phyloP scores from a whole-genome alignment of 2,113 vertebrate genomes.

The Microtus montanus region DNA sequence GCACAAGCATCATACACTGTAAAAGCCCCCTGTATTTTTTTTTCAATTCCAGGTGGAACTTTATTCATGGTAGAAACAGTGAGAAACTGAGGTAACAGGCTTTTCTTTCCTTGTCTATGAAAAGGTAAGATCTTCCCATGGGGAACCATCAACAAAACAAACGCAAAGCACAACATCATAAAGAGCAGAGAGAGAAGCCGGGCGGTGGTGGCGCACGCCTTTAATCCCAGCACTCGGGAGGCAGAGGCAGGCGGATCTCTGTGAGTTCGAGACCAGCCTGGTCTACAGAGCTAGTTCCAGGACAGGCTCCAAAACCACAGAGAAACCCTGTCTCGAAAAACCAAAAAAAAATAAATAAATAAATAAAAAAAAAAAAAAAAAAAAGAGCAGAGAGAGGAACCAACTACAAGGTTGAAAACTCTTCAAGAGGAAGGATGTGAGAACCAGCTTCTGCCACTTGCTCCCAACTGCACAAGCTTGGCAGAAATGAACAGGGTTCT shows the following conservation, averaged over 20 bases:
- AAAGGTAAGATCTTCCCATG: background rate
- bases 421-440: rapidly evolving
- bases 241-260: no score
- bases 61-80: background rate
- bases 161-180: background rate
- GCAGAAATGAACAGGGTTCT: background rate
- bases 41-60: background rate
- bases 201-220: no score
- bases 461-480: background rate
- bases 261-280: no score
- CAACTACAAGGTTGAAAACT: background rate
- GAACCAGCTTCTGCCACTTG: rapidly evolving
- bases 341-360: no score
- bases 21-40: background rate
- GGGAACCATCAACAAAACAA: background rate
- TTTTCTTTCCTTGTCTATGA: background rate
- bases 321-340: no score
- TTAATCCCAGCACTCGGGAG: no score
- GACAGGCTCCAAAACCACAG: no score
- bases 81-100: background rate
- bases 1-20: background rate
- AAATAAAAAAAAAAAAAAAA: no score
- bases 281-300: no score
- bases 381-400: background rate
- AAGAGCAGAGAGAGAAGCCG: background rate